Evolutionary conservation across 2,888 invertebrate species (phyloP).

Genomic region (Chloromyia formosa): DNA sequence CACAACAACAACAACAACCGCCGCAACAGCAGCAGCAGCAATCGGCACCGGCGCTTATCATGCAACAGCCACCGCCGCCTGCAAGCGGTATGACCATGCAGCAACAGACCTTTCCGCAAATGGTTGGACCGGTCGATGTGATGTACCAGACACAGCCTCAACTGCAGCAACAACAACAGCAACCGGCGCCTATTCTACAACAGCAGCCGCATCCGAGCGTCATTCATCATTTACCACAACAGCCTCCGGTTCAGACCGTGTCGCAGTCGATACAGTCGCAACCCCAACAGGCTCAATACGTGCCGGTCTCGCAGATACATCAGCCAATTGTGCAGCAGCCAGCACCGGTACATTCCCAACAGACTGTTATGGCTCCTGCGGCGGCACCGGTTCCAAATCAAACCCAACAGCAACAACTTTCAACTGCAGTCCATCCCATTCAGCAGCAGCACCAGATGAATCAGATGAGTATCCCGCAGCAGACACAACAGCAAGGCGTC

Average conservation of each 20-base stretch:
- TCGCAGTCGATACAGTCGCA: background rate
- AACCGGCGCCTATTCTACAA: slow-evolving; percentile 34
- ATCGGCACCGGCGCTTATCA: slow-evolving; percentile 55
- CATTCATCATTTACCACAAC: slow-evolving; percentile 39
- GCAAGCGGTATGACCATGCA: slow-evolving; percentile 37
- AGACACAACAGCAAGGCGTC: slow-evolving; percentile 17
- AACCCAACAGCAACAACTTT: slow-evolving; percentile 51
- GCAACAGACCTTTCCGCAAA: no score
- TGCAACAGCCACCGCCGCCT: slow-evolving; percentile 34
- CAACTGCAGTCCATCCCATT: slow-evolving; percentile 45
- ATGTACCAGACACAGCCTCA: slow-evolving; percentile 39
- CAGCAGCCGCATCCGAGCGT: slow-evolving; percentile 46
- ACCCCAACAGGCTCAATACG: slow-evolving; percentile 24
- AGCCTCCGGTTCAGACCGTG: background rate
- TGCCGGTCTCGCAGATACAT: background rate
- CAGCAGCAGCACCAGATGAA: slow-evolving; percentile 6
- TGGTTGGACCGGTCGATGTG: no score
- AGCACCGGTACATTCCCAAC: background rate
- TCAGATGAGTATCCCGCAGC: slow-evolving; percentile 14
- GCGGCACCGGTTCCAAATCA: slow-evolving; percentile 48
- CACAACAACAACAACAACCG: slow-evolving; percentile 22
- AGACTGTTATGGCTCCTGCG: background rate
- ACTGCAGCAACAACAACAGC: slow-evolving; percentile 53
- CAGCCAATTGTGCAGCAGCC: background rate
- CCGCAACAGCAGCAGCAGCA: slow-evolving; percentile 52